Evolutionary conservation across 2,888 invertebrate species (phyloP).

Genomic region (Ormyrus nitidulus): DNA sequence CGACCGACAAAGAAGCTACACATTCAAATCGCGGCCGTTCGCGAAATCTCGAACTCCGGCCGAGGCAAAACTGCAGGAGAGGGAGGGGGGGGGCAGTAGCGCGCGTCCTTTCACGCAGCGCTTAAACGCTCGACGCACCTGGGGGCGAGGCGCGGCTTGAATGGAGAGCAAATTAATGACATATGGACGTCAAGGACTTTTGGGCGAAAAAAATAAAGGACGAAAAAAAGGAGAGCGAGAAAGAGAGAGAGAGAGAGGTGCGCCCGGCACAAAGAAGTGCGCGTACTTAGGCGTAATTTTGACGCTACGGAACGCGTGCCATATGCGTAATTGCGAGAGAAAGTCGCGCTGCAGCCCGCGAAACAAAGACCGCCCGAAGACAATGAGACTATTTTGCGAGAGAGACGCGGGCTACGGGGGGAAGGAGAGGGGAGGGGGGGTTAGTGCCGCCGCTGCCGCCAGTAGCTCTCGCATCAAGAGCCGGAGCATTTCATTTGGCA

Average conservation of each 20-base stretch:
- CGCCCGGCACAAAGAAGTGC: slow-evolving; percentile 3
- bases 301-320: slow-evolving; percentile 55
- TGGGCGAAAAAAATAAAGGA: slow-evolving; percentile 50
- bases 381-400: slow-evolving; percentile 64
- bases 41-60: no score
- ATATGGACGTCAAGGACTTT: slow-evolving; percentile 63
- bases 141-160: slow-evolving; percentile 59
- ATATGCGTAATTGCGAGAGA: slow-evolving; percentile 58
- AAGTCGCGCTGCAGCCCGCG: slow-evolving; percentile 49
- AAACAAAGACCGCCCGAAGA: slow-evolving; percentile 63
- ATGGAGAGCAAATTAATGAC: slow-evolving; percentile 67
- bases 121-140: slow-evolving; percentile 58
- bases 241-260: slow-evolving; percentile 47
- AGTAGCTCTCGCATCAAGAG: background rate
- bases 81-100: no score
- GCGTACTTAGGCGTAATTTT: slow-evolving; percentile 51
- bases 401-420: no score
- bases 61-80: no score
- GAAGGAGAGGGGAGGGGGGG: background rate
- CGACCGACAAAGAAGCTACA: no score
- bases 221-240: background rate
- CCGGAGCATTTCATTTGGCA: slow-evolving; percentile 12
- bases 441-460: background rate
- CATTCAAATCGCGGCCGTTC: no score
- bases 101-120: no score